Evolutionary conservation across 2,113 vertebrate genomes (phyloP), one percentile per base, ranked within the genome.

Genomic region (Promerops cafer): DNA sequence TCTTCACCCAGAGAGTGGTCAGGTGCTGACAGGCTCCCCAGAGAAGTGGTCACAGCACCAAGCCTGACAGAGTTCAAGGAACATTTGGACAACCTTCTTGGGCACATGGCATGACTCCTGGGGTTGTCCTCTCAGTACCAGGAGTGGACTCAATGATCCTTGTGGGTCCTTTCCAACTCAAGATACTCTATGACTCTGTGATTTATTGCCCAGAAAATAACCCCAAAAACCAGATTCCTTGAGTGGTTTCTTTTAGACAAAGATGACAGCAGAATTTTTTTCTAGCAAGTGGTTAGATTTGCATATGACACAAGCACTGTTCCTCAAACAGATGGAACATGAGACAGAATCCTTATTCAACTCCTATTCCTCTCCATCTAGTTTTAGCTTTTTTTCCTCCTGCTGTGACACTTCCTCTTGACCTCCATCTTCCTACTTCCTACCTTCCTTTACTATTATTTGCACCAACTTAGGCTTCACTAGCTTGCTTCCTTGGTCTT

Each of bases 61-160:
- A 40, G 16, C 13, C 37, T 44, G 28, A 39, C 45, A 60, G 37
- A 68, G 30, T 0, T 53, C 39, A 47, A 40, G 61, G 26, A 17
- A 30, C 2, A 0, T 27, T 22, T 31, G 11, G 24, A 60, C 16
- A 53, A 68, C 0, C 0, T 54, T 35, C 47, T 40, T 1, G 0
- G 24, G 39, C 10, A 40, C 30, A 9, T 0, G 0, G 5, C 18
- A 24, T 40, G 11, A 57, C 40, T 76, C 11, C 13, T 47, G 17
- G 14, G 4, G 10, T 31, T 54, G 47, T 31, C 11, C n/a, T 20
- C 9, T 31, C n/a, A 61, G 39, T 40, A 76, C 21, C 16, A 69
- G 14, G 22, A 40, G 17, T 5, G 22, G 35, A 40, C 18, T 49
- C 2, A 0, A n/a, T 40, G 47, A 69, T 22, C 31, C 20, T 18